phyloP scores from a whole-genome alignment of 2,113 vertebrate species.

The Centropristis striata region DNA sequence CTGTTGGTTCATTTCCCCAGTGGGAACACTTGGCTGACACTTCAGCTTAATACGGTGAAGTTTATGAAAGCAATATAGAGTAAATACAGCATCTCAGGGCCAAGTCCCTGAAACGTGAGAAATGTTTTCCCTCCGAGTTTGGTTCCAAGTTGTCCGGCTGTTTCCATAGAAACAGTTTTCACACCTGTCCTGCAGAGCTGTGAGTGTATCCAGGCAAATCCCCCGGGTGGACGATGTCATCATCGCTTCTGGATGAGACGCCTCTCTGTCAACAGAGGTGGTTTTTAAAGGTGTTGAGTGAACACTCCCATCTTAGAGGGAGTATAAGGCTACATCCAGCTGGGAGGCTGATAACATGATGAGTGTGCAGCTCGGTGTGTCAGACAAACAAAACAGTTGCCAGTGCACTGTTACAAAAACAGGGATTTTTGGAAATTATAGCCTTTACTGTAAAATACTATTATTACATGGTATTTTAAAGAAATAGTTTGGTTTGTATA shows the following conservation, averaged over 20 bases:
- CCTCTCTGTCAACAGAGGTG: conserved; percentile 5
- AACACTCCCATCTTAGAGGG: conserved; percentile 50
- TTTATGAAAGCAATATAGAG: conserved; percentile 12
- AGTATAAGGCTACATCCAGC: conserved; percentile 36
- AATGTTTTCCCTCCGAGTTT: conserved; percentile 23
- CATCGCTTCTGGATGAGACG: conserved; percentile 38
- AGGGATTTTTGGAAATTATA: conserved; percentile 31
- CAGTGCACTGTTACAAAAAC: conserved; percentile 32
- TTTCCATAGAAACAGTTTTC: conserved; percentile 43
- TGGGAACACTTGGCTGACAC: conserved; percentile 42
- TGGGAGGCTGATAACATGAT: conserved; percentile 44
- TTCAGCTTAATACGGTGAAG: conserved; percentile 24
- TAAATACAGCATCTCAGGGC: conserved; percentile 19
- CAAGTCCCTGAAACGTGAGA: conserved; percentile 43
- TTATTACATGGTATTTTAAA: conserved; percentile 32
- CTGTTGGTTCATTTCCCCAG: conserved; percentile 62
- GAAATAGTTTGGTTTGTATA: conserved; percentile 35
- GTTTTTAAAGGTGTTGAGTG: conserved; percentile 57
- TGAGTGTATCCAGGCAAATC: conserved; percentile 39
- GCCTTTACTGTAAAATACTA: conserved; percentile 2
- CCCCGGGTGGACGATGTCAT: conserved; percentile 37
- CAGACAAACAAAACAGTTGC: conserved; percentile 39
- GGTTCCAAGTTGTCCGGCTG: conserved; percentile 20
- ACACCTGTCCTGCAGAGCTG: conserved; percentile 56
- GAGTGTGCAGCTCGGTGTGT: conserved; percentile 34